Conservation (phyloP, 2,113 vertebrate species). For the Amphilophus citrinellus region DNA sequence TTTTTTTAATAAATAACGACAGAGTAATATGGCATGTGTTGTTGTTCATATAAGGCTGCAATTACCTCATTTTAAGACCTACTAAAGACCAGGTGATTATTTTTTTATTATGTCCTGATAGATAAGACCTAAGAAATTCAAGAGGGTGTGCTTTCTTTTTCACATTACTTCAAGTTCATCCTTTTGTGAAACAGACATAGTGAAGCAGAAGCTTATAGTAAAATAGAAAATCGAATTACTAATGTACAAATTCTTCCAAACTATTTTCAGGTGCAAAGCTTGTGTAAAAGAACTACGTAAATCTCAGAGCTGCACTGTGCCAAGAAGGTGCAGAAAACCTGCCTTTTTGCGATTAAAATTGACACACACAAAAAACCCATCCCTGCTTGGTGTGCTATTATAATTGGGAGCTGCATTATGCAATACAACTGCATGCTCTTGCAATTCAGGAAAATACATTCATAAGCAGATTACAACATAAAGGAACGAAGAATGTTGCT, state of each 20-base stretch:
- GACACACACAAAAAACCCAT: neutral
- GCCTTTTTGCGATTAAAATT: neutral
- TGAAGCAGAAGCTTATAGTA: neutral
- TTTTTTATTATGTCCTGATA: neutral
- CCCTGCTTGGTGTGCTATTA: constrained; percentile 6
- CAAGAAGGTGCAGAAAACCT: constrained; percentile 1
- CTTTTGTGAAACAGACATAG: neutral
- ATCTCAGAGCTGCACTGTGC: neutral
- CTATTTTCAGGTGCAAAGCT: neutral
- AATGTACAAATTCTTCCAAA: neutral
- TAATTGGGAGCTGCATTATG: constrained; percentile 28
- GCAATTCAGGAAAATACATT: constrained; percentile 26
- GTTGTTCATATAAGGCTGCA: neutral
- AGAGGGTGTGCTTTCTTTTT: no score
- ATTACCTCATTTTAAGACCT: neutral
- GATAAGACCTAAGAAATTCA: fast-evolving
- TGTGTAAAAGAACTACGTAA: neutral
- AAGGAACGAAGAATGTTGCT: constrained; percentile 30
- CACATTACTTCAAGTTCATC: neutral
- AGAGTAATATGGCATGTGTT: neutral
- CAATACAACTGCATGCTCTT: constrained; percentile 17
- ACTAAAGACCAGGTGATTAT: neutral
- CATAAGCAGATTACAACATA: constrained; percentile 58
- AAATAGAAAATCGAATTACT: neutral
- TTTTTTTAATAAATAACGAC: neutral